A percentile compares a stretch with the other conserved stretches of the same genome.
Conservation (phyloP, 2,888 invertebrate species). For the Cataglyphis livida region DNA sequence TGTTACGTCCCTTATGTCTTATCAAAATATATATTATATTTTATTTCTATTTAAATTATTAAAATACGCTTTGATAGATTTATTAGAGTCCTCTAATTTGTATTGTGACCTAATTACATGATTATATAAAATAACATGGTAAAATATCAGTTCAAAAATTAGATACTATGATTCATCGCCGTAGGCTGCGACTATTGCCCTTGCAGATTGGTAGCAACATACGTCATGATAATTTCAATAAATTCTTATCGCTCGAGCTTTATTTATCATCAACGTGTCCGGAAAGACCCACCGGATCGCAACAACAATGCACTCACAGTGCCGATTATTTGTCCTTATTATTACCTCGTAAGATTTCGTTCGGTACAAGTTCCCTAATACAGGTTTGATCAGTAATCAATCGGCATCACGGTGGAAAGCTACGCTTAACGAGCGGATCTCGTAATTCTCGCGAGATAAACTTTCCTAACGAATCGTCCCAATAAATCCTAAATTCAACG, state of each 20-base stretch:
- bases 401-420: neutral
- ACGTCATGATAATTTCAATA: conserved; percentile 27
- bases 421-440: neutral
- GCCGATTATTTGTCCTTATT: neutral
- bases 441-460: neutral
- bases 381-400: neutral
- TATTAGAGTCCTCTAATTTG: neutral
- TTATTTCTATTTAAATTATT: neutral
- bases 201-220: neutral
- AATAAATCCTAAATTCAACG: conserved; percentile 19
- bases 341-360: neutral
- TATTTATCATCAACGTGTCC: neutral
- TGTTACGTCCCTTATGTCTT: neutral
- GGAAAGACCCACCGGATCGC: neutral
- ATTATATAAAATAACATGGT: neutral
- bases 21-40: neutral
- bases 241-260: neutral
- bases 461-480: conserved; percentile 4
- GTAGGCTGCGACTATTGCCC: neutral
- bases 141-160: neutral
- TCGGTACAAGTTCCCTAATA: neutral
- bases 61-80: neutral
- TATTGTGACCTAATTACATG: neutral
- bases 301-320: neutral
- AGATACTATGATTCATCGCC: conserved; percentile 13